Evolutionary conservation across 2,888 invertebrate species (phyloP).

Genomic region (Agonopterix arenella): DNA sequence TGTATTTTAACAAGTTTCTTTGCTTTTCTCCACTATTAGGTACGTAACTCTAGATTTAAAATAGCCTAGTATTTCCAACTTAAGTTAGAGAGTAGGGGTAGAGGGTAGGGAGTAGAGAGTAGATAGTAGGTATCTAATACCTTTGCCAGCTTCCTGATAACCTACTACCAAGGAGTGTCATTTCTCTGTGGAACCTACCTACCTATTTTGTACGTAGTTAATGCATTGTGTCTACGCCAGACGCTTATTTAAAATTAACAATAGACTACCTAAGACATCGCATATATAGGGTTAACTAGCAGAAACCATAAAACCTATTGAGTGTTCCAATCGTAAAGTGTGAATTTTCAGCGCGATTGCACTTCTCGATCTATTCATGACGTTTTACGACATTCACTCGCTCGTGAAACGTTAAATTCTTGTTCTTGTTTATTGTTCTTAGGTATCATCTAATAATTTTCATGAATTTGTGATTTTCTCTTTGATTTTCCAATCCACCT

Average conservation of each 20-base stretch:
- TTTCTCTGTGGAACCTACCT: not conserved
- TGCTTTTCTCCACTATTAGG: not conserved
- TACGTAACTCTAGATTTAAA: no score
- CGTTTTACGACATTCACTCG: constrained; percentile 35
- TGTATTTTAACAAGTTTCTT: not conserved
- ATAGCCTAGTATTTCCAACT: no score
- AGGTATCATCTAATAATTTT: constrained; percentile 4
- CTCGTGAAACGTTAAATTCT: constrained; percentile 28
- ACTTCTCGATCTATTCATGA: constrained; percentile 42
- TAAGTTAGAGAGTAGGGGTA: no score
- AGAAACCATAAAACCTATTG: constrained; percentile 41
- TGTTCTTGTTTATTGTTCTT: constrained; percentile 33
- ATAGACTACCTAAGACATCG: not conserved
- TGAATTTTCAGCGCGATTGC: constrained; percentile 44
- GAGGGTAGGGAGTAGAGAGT: no score
- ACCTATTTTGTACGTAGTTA: not conserved
- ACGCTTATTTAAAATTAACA: no score
- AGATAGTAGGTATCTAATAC: no score
- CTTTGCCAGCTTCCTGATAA: no score
- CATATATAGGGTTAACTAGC: constrained; percentile 24
- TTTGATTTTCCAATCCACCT: no score
- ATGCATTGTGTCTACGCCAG: not conserved
- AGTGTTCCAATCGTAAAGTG: constrained; percentile 46
- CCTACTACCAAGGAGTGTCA: no score
- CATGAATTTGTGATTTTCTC: not conserved